A percentile compares a stretch with the other conserved stretches of the same genome.
These are phyloP conservation scores for Barbus barbus DNA, from an alignment of 2,113 vertebrate species.

Conservation along the genomic window DNA sequence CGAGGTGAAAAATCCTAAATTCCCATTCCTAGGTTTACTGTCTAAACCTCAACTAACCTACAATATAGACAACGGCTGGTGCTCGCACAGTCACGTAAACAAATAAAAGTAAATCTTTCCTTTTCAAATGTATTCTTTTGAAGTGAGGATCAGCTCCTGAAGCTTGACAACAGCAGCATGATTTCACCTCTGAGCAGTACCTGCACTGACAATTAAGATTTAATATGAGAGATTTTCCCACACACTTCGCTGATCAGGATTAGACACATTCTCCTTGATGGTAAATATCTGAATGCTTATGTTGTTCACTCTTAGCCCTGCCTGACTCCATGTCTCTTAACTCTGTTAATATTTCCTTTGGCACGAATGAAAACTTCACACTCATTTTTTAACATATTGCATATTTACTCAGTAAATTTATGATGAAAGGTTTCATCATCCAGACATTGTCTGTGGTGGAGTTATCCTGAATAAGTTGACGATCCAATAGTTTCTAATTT, in stretches of 20 bases:
- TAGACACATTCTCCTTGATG: background rate
- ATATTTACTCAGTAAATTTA: background rate
- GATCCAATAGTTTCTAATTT: background rate
- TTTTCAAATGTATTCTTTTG: constrained; percentile 5
- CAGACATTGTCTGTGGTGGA: background rate
- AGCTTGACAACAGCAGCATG: background rate
- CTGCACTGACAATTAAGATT: background rate
- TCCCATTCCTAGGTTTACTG: background rate
- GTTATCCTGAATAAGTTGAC: background rate
- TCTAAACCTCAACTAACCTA: constrained; percentile 5
- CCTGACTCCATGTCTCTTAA: background rate
- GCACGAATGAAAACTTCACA: too few species aligned
- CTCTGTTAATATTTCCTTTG: too few species aligned
- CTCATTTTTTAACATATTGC: background rate
- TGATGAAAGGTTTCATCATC: background rate
- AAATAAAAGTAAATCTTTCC: constrained; percentile 14
- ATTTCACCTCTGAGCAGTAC: constrained; percentile 6
- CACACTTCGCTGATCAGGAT: background rate
- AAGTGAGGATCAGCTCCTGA: background rate
- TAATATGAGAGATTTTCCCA: background rate
- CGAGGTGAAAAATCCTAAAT: background rate
- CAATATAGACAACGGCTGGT: background rate
- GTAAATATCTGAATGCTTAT: background rate
- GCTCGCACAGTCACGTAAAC: background rate
- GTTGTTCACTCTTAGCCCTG: background rate